A percentile compares a stretch with the other conserved stretches of the same genome.
These are phyloP conservation scores for Netelia inedita DNA, from an alignment of 2,888 invertebrate genomes.

Conservation along the genomic window DNA sequence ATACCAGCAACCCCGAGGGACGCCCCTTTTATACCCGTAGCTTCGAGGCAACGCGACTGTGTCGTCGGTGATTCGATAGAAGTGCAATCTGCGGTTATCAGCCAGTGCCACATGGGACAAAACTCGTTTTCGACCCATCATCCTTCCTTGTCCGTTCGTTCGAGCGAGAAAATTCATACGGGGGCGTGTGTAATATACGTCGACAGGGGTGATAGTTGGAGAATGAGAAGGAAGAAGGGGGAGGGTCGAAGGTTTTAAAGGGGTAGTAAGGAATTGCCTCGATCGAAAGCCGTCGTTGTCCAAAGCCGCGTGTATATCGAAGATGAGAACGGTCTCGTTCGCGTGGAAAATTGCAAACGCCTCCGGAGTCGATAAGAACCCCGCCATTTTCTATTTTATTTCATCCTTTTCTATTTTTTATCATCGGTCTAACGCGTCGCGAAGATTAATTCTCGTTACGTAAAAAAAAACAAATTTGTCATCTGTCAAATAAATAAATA, in stretches of 20 bases:
- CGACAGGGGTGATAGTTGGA: conserved; percentile 59
- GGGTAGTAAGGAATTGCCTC: conserved; percentile 74
- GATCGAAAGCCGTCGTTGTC: conserved; percentile 45
- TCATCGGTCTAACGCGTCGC: conserved; percentile 6
- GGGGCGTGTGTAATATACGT: conserved; percentile 61
- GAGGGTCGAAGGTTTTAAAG: conserved; percentile 69
- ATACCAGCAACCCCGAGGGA: conserved; percentile 70
- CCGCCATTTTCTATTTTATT: conserved; percentile 20
- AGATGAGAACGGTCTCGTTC: conserved; percentile 71
- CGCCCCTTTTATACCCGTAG: conserved; percentile 78
- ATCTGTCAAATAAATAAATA: conserved; percentile 39
- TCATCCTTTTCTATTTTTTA: background rate
- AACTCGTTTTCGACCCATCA: conserved; percentile 50
- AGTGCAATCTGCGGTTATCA: conserved; percentile 83
- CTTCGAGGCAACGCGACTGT: conserved; percentile 37
- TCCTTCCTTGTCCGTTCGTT: conserved; percentile 63
- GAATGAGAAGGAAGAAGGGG: too few relatives aligned
- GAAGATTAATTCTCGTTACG: conserved; percentile 9
- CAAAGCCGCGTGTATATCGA: conserved; percentile 16
- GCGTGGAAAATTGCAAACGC: conserved; percentile 76
- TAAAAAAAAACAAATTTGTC: conserved; percentile 51
- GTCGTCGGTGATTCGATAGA: conserved; percentile 79
- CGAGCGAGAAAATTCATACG: conserved; percentile 73
- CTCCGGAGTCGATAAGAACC: conserved; percentile 35
- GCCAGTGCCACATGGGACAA: conserved; percentile 81